These are phyloP conservation scores for Pseudobourletiella spinata DNA, from an alignment of 1,140 invertebrate genomes.

Conservation along the genomic window DNA sequence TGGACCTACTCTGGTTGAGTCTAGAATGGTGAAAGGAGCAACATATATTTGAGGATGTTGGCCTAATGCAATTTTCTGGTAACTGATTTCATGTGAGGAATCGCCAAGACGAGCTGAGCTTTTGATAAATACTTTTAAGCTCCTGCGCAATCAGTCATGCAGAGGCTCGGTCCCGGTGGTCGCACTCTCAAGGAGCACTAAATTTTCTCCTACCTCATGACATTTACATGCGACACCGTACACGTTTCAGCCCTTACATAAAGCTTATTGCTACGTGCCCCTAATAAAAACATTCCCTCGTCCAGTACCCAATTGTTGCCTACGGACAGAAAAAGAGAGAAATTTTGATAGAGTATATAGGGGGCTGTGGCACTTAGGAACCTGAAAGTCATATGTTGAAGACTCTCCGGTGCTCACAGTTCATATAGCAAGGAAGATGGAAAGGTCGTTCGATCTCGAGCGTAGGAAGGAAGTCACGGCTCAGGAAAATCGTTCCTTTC, in stretches of 20 bases:
- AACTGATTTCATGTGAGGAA: conserved; percentile 12
- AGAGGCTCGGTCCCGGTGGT: background rate
- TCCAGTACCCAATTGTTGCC: no score
- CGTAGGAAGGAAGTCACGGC: no score
- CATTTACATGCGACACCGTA: background rate
- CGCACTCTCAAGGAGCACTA: background rate
- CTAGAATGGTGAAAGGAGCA: background rate
- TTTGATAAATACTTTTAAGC: conserved; percentile 10
- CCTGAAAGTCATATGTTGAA: no score
- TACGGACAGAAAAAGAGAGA: background rate
- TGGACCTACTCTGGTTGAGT: background rate
- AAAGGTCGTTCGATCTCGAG: no score
- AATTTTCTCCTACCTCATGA: background rate
- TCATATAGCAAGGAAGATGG: no score
- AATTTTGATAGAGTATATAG: no score
- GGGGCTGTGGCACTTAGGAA: no score
- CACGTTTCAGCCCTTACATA: background rate
- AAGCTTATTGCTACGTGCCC: background rate
- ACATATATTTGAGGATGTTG: background rate
- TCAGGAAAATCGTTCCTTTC: no score
- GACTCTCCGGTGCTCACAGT: no score
- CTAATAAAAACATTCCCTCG: background rate
- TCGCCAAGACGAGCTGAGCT: conserved; percentile 14
- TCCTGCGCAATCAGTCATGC: background rate
- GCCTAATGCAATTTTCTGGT: conserved; percentile 29